These are phyloP conservation scores for Porites rus DNA, from an alignment of 92 coral and sea anemone genomes.

Conservation along the genomic window DNA sequence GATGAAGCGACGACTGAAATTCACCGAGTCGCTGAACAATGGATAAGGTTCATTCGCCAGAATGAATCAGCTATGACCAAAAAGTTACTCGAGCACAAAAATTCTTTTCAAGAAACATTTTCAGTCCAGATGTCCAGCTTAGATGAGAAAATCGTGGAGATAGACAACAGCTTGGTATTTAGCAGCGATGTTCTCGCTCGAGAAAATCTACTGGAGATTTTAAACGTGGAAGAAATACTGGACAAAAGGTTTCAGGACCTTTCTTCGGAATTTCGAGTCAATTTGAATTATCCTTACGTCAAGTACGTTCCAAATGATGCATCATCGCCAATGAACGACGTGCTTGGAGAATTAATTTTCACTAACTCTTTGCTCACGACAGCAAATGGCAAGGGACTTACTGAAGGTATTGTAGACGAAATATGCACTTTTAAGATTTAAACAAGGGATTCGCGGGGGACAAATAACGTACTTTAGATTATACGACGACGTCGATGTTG, in stretches of 20 bases:
- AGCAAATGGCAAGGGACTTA: neutral
- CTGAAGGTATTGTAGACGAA: slow-evolving; percentile 4
- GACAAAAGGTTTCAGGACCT: slow-evolving; percentile 30
- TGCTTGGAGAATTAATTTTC: neutral
- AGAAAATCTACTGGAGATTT: slow-evolving; percentile 22
- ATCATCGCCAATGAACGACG: neutral
- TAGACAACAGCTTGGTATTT: slow-evolving; percentile 25
- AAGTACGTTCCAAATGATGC: slow-evolving; percentile 10
- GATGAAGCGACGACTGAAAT: slow-evolving; percentile 16
- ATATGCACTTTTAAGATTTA: neutral
- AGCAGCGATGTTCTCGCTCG: slow-evolving; percentile 6
- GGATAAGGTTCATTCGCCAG: slow-evolving; percentile 10
- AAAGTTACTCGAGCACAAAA: slow-evolving; percentile 13
- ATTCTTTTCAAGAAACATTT: neutral
- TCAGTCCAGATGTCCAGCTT: neutral
- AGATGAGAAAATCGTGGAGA: neutral
- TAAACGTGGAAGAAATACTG: slow-evolving; percentile 34
- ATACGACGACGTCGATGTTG: neutral
- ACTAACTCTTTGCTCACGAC: slow-evolving; percentile 4
- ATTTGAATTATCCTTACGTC: neutral
- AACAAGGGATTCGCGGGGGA: neutral
- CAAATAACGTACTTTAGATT: slow-evolving; percentile 8
- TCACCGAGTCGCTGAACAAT: slow-evolving; percentile 10
- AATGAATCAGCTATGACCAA: slow-evolving; percentile 16
- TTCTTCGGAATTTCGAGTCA: neutral